Evolutionary conservation across 1,140 invertebrate species (phyloP), one percentile per base, ranked within the genome.

Genomic region (Limonius californicus): DNA sequence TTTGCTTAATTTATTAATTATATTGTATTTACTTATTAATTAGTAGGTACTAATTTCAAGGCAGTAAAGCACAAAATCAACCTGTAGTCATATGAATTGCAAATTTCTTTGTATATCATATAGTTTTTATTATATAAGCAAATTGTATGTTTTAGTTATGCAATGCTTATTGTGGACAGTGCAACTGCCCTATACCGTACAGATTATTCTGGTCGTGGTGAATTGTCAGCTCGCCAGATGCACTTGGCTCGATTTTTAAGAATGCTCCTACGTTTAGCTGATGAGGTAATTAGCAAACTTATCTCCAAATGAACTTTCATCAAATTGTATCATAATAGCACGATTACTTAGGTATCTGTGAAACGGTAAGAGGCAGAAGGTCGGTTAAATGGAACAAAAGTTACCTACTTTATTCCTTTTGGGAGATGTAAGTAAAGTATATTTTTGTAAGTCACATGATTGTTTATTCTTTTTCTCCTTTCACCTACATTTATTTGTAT

Each of bases 111-210:
- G 32, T 35, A 8, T n/a, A 35, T 7, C 32, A 35, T 8, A 35
- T 35, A 35, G n/a, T n/a, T n/a, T n/a, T n/a, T n/a, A n/a, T n/a
- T n/a, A n/a, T n/a, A n/a, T n/a, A n/a, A n/a, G n/a, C n/a, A 32
- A 32, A 32, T 32, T 32, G 4, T 32, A 32, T 11, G 4, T 32
- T 32, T 6, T 11, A 32, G 27, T 6, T 99, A 98, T 81, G 92
- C 95, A 0, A 75, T 99, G 18, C 73, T 99, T 7, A 91, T 99
- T 70, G 93, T 99, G 8, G 97, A 99, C 75, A 98, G 95, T 82
- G 95, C 95, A 0, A 99, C 94, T 70, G 89, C 94, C 8, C 76
- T 99, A 1, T 99, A 98, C 74, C 83, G 97, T 72, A 99, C 97
- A 0, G 98, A 99, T 79, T 99, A 97, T 78, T 88, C 87, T 3